Conservation (phyloP, 2,113 vertebrate species). For the Aramus guarauna region DNA sequence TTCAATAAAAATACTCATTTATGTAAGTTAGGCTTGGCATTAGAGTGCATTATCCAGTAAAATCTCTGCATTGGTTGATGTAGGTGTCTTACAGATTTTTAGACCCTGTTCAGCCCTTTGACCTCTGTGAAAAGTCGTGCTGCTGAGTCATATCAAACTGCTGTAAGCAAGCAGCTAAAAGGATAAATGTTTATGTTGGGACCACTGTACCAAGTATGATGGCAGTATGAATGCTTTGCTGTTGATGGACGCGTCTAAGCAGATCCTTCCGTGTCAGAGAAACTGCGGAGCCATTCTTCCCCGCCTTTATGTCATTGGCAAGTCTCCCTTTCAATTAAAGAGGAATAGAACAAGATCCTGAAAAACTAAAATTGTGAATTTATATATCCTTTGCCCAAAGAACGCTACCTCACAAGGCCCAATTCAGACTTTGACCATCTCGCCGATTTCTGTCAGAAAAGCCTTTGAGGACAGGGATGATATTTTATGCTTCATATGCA, state of each 20-base stretch:
- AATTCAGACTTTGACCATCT: background rate
- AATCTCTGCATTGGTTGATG: background rate
- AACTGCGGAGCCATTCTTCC: background rate
- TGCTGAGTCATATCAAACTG: background rate
- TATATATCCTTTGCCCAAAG: background rate
- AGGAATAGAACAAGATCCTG: background rate
- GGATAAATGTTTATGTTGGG: background rate
- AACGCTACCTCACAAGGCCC: background rate
- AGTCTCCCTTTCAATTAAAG: background rate
- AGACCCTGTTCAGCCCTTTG: background rate
- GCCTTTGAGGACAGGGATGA: background rate
- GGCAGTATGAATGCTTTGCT: background rate
- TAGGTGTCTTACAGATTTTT: background rate
- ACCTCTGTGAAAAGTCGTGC: background rate
- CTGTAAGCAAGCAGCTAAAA: background rate
- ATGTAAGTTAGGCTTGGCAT: background rate
- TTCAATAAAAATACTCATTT: background rate
- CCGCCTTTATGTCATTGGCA: background rate
- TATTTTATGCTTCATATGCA: conserved; percentile 17
- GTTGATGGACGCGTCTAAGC: background rate
- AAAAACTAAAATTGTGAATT: background rate
- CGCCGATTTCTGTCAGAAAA: background rate
- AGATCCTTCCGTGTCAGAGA: background rate
- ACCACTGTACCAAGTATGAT: background rate
- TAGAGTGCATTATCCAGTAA: background rate